These are phyloP conservation scores for Actias luna DNA, from an alignment of 2,888 invertebrate genomes.

Conservation along the genomic window DNA sequence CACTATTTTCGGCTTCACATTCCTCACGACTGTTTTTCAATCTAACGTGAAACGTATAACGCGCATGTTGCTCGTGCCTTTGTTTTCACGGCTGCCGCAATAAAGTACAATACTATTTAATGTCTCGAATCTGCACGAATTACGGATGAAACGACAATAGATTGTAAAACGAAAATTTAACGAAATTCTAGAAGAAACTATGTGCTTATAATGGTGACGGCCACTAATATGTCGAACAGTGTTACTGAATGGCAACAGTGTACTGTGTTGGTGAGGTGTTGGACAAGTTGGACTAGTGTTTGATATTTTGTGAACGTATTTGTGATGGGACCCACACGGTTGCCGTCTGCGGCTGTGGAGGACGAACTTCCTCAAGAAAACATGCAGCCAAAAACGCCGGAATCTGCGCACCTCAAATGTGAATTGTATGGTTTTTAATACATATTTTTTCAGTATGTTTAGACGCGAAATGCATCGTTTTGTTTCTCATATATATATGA, in stretches of 20 bases:
- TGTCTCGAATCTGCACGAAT: slow-evolving; percentile 43
- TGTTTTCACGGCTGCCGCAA: slow-evolving; percentile 58
- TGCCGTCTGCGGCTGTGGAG: slow-evolving; percentile 70
- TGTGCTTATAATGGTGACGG: slow-evolving; percentile 35
- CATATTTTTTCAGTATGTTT: slow-evolving; percentile 2
- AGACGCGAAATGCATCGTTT: not conserved
- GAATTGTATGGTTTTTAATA: slow-evolving; percentile 52
- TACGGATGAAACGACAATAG: slow-evolving; percentile 37
- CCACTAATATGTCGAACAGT: slow-evolving; percentile 51
- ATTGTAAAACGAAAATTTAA: slow-evolving; percentile 32
- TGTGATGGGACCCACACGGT: slow-evolving; percentile 70
- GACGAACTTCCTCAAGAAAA: slow-evolving; percentile 56
- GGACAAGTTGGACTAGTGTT: slow-evolving; percentile 58
- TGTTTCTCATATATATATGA: not conserved
- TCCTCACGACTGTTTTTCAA: slow-evolving; percentile 79
- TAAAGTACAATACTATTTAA: slow-evolving; percentile 42
- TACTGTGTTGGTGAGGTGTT: slow-evolving; percentile 45
- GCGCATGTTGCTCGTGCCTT: slow-evolving; percentile 71
- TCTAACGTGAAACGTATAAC: slow-evolving; percentile 78
- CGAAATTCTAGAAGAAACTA: slow-evolving; percentile 26
- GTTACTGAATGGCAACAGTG: slow-evolving; percentile 48
- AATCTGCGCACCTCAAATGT: slow-evolving; percentile 42
- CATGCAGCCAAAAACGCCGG: slow-evolving; percentile 50
- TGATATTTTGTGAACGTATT: slow-evolving; percentile 46
- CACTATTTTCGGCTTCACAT: slow-evolving; percentile 80